Percentiles rank a stretch among this genome's conserved stretches.
Evolutionary conservation across 1,140 invertebrate species (phyloP).

Genomic region (Sitobion miscanthi): DNA sequence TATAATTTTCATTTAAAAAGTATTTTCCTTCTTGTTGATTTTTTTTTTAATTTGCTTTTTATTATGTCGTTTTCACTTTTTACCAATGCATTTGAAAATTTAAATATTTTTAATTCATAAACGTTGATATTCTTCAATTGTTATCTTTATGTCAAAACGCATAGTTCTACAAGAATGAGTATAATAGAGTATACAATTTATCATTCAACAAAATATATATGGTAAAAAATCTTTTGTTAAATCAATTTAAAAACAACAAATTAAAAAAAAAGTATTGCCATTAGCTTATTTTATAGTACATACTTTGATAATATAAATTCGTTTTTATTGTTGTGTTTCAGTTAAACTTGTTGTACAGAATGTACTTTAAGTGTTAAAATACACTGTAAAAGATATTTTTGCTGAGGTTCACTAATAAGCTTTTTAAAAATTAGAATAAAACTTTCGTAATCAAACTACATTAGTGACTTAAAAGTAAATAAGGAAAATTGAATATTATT

Average conservation of each 20-base stretch:
- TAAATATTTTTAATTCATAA: not conserved
- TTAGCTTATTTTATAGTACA: no score
- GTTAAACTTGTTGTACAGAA: not conserved
- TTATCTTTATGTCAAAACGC: not conserved
- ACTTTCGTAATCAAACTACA: not conserved
- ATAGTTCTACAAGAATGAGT: not conserved
- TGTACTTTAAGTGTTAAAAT: not conserved
- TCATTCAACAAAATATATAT: not conserved
- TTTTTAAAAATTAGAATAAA: not conserved
- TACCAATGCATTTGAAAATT: not conserved
- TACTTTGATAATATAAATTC: no score
- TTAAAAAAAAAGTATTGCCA: no score
- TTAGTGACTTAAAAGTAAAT: not conserved
- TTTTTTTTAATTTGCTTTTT: not conserved
- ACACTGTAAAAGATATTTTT: not conserved
- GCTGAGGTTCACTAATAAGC: no score
- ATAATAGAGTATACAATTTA: not conserved
- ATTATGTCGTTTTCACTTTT: not conserved
- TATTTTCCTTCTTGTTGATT: not conserved
- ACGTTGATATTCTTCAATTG: not conserved
- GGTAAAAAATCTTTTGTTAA: not conserved
- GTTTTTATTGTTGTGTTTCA: not conserved
- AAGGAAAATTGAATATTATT: no score
- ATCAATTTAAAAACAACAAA: no score
- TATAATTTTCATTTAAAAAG: not conserved